phyloP scores from a whole-genome alignment of 2,888 invertebrate genomes.

The Synergus japonicus region DNA sequence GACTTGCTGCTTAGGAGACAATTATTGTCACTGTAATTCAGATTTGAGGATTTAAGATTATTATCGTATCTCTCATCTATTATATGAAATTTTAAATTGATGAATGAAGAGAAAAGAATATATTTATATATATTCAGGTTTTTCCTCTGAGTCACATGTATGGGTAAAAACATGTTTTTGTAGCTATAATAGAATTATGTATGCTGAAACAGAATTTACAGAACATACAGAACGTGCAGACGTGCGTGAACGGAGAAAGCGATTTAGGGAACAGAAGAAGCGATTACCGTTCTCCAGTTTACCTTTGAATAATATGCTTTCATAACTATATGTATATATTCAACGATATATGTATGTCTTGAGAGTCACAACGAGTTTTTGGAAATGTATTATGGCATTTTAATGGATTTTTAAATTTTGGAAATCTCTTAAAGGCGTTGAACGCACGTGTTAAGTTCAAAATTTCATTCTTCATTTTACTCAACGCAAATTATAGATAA shows the following conservation, averaged over 20 bases:
- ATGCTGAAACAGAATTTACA: constrained; percentile 15
- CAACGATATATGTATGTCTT: no score
- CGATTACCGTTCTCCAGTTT: constrained; percentile 25
- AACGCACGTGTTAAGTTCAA: no score
- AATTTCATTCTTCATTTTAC: no score
- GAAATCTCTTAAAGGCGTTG: no score
- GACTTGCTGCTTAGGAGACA: neutral
- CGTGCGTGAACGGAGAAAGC: constrained; percentile 26
- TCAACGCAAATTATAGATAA: no score
- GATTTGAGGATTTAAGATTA: neutral
- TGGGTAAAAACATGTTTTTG: neutral
- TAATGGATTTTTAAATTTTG: no score
- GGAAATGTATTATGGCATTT: no score
- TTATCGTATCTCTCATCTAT: neutral
- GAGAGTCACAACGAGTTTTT: no score
- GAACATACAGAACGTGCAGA: constrained; percentile 10
- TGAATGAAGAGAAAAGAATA: neutral
- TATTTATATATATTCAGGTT: neutral
- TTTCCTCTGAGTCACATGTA: neutral
- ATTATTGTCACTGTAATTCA: neutral
- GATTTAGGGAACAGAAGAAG: constrained; percentile 30
- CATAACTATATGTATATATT: neutral
- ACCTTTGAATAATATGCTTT: constrained; percentile 1
- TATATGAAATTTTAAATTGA: neutral
- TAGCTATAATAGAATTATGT: constrained; percentile 13